Conservation (phyloP, 2,113 vertebrate genomes). For the Microtus oregoni region DNA sequence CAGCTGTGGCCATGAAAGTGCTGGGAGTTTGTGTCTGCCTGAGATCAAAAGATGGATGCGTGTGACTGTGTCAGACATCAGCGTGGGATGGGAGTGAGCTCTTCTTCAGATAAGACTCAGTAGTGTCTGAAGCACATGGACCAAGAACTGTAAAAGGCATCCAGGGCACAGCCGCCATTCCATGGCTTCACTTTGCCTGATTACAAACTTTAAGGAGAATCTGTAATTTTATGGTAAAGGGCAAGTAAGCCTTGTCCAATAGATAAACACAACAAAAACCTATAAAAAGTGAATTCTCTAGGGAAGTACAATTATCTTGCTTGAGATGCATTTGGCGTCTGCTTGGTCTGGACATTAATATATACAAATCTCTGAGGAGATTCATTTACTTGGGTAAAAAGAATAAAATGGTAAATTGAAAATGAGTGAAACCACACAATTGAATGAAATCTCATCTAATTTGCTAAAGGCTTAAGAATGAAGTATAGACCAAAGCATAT, state of each 20-base stretch:
- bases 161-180: background rate
- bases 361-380: background rate
- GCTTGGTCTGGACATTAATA: constrained; percentile 2
- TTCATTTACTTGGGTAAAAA: background rate
- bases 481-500: background rate
- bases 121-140: background rate
- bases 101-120: background rate
- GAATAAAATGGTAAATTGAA: constrained; percentile 44
- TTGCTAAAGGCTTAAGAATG: background rate
- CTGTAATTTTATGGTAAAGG: background rate
- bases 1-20: accelerated
- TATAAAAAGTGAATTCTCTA: background rate
- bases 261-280: background rate
- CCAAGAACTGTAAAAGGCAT: background rate
- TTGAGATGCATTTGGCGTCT: background rate
- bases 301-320: background rate
- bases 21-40: background rate
- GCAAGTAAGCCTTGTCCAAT: background rate
- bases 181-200: background rate
- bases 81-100: accelerated
- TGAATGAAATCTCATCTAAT: constrained; percentile 1
- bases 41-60: background rate
- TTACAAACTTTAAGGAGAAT: background rate
- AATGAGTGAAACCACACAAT: background rate
- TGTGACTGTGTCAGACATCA: background rate